Percentiles rank a stretch among this genome's conserved stretches.
Evolutionary conservation across 1,140 invertebrate genomes (phyloP).

Genomic region (Portunus trituberculatus): DNA sequence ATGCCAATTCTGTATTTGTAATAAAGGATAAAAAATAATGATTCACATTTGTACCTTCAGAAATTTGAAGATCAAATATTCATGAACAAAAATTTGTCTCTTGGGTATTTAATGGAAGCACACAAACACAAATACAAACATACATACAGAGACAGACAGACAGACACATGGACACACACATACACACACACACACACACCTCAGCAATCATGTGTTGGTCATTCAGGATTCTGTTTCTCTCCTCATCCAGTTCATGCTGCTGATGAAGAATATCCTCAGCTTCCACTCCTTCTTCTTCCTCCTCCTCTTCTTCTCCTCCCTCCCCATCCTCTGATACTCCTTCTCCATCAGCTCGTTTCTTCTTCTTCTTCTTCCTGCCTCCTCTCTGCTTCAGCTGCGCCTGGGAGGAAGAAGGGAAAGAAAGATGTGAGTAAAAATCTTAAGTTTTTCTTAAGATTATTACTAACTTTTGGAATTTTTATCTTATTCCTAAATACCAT

Average conservation of each 20-base stretch:
- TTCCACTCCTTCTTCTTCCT: constrained; percentile 80
- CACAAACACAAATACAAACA: too few relatives aligned
- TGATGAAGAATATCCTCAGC: constrained; percentile 82
- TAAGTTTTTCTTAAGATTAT: too few relatives aligned
- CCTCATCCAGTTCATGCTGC: constrained; percentile 82
- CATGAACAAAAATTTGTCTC: too few relatives aligned
- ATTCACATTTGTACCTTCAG: too few relatives aligned
- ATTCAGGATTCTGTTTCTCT: constrained; percentile 82
- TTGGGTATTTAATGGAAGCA: too few relatives aligned
- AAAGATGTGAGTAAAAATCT: neutral
- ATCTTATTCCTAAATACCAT: too few relatives aligned
- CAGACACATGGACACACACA: neutral
- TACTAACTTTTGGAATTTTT: neutral
- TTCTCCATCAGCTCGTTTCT: constrained; percentile 65
- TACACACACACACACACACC: constrained; percentile 77
- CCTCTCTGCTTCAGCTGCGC: constrained; percentile 70
- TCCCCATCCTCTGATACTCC: constrained; percentile 77
- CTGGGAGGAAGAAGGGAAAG: constrained; percentile 28
- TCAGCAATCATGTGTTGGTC: constrained; percentile 82
- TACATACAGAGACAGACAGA: too few relatives aligned
- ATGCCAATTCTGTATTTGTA: too few relatives aligned
- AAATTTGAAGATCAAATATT: too few relatives aligned
- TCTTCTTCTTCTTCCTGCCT: constrained; percentile 76
- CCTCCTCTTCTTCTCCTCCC: constrained; percentile 78
- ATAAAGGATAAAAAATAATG: too few relatives aligned